A percentile compares a stretch with the other conserved stretches of the same genome.
These are phyloP conservation scores for Craniophora ligustri DNA, from an alignment of 2,888 invertebrate genomes.

Conservation along the genomic window DNA sequence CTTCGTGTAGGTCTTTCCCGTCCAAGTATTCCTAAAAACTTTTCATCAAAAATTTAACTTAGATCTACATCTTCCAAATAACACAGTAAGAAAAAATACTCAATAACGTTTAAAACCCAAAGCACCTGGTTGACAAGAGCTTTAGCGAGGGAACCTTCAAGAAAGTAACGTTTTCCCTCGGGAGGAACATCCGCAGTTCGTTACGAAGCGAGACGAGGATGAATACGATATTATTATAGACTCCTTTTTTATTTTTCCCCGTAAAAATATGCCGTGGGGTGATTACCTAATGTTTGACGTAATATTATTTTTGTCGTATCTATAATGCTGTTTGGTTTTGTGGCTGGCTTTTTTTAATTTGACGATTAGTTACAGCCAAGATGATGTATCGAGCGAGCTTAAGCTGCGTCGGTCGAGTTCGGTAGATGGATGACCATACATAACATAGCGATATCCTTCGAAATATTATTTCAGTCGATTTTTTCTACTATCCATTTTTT, in stretches of 20 bases:
- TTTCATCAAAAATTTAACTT: too few relatives aligned
- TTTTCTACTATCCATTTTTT: too few relatives aligned
- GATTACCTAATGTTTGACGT: slow-evolving; percentile 5
- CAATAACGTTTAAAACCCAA: slow-evolving; percentile 47
- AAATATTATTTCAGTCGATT: too few relatives aligned
- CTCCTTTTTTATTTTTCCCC: slow-evolving; percentile 1
- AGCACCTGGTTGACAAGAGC: slow-evolving; percentile 42
- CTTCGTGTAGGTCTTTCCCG: too few relatives aligned
- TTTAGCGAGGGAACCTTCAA: slow-evolving; percentile 27
- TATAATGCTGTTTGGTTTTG: not conserved
- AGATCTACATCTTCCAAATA: slow-evolving; percentile 16
- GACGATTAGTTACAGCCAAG: too few relatives aligned
- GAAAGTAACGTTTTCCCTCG: slow-evolving; percentile 38
- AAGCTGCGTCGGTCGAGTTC: too few relatives aligned
- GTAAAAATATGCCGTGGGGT: slow-evolving; percentile 7
- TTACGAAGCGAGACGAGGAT: slow-evolving; percentile 26
- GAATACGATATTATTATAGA: slow-evolving; percentile 39
- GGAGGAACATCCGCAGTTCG: slow-evolving; percentile 41
- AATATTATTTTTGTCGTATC: not conserved
- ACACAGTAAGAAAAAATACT: slow-evolving; percentile 19
- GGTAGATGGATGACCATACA: too few relatives aligned
- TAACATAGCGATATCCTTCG: too few relatives aligned
- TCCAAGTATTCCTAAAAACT: too few relatives aligned
- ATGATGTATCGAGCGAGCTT: too few relatives aligned
- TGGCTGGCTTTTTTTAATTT: not conserved